These are phyloP conservation scores for Apistogramma diplotaenia DNA, from an alignment of 2,113 vertebrate genomes.

Conservation along the genomic window DNA sequence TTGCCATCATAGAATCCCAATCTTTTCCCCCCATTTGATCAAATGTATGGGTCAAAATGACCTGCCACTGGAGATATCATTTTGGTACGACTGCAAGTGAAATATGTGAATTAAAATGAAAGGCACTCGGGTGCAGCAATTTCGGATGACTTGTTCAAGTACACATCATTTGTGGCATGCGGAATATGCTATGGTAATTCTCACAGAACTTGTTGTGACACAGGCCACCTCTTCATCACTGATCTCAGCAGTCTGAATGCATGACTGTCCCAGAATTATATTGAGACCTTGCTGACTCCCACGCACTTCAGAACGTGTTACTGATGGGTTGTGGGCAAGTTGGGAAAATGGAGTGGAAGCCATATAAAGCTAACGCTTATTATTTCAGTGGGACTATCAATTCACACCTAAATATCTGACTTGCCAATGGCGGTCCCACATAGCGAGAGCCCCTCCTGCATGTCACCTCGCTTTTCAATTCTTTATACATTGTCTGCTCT, in stretches of 20 bases:
- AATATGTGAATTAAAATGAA: not conserved
- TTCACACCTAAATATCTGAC: constrained; percentile 20
- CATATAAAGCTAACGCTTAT: constrained; percentile 7
- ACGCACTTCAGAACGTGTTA: not conserved
- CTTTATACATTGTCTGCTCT: constrained; percentile 3
- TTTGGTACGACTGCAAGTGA: not conserved
- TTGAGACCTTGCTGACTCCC: not conserved
- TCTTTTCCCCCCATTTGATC: not conserved
- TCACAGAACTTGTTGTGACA: not conserved
- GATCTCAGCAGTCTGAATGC: not conserved
- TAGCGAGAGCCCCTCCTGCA: constrained; percentile 15
- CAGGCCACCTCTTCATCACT: not conserved
- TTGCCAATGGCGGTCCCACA: constrained; percentile 6
- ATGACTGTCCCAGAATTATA: not conserved
- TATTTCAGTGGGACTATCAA: constrained; percentile 13
- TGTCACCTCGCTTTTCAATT: constrained; percentile 2
- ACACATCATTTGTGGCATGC: not conserved
- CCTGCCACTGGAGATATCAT: not conserved
- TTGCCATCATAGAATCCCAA: not conserved
- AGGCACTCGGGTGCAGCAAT: not conserved
- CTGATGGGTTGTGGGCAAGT: not conserved
- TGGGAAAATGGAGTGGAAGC: constrained; percentile 1
- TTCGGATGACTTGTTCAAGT: not conserved
- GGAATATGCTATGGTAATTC: not conserved
- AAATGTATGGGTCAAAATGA: not conserved